These are phyloP conservation scores for Apeltes quadracus DNA, from an alignment of 2,113 vertebrate genomes.

Conservation along the genomic window DNA sequence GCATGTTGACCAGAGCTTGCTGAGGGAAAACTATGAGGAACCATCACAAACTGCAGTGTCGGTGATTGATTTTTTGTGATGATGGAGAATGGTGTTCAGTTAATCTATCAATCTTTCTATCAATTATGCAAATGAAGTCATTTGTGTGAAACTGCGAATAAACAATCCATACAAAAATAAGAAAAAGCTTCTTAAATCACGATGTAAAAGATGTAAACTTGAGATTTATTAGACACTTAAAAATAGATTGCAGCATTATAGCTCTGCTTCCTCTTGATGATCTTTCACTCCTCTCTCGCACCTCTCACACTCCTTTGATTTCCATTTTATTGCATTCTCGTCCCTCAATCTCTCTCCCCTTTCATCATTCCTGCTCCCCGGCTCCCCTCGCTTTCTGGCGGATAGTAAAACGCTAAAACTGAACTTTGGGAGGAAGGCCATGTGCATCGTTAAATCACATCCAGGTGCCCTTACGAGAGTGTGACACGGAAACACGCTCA, in stretches of 20 bases:
- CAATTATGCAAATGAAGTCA: no score
- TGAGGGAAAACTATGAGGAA: constrained; percentile 16
- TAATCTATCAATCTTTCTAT: constrained; percentile 18
- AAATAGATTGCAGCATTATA: constrained; percentile 18
- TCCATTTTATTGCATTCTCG: constrained; percentile 55
- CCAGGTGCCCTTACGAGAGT: constrained; percentile 64
- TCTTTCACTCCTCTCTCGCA: not conserved
- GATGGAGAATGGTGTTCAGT: constrained; percentile 6
- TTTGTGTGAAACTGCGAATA: constrained; percentile 2
- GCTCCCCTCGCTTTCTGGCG: constrained; percentile 22
- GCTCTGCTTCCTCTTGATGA: constrained; percentile 6
- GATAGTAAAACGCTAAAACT: constrained; percentile 71
- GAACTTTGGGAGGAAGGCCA: constrained; percentile 60
- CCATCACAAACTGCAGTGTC: constrained; percentile 2
- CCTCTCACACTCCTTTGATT: constrained; percentile 43
- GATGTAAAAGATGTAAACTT: constrained; percentile 9
- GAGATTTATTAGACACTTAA: constrained; percentile 41
- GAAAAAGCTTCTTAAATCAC: not conserved
- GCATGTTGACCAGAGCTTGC: constrained; percentile 15
- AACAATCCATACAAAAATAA: not conserved
- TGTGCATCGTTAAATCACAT: constrained; percentile 70
- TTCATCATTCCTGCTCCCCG: constrained; percentile 47
- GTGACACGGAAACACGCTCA: constrained; percentile 30
- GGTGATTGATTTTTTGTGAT: constrained; percentile 11
- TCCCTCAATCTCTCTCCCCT: constrained; percentile 49